A percentile compares a stretch with the other conserved stretches of the same genome.
Conservation (phyloP, 2,888 invertebrate genomes). For the Mellilla xanthometata region DNA sequence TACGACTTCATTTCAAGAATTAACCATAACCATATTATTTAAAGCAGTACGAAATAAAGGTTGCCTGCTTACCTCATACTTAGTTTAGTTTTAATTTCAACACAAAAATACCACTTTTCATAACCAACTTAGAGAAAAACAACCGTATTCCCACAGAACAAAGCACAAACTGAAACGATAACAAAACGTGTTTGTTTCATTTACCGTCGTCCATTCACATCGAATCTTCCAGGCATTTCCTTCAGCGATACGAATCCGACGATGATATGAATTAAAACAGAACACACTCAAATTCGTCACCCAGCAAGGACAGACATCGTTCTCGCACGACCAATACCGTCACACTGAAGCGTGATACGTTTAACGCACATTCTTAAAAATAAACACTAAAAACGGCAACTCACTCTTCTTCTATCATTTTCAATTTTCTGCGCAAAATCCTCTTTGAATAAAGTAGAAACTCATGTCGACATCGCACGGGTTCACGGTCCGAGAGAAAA, state of each 20-base stretch:
- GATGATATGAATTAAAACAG: background rate
- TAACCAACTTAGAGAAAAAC: too few species aligned
- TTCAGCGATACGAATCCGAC: background rate
- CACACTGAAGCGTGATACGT: background rate
- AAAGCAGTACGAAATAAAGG: too few species aligned
- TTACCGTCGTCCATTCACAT: conserved; percentile 17
- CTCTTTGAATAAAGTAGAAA: conserved; percentile 4
- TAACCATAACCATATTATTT: too few species aligned
- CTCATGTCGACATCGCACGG: conserved; percentile 21
- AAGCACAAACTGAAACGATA: too few species aligned
- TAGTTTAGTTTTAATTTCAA: too few species aligned
- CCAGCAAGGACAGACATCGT: background rate
- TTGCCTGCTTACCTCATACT: too few species aligned
- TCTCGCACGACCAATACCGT: background rate
- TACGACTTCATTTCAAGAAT: too few species aligned
- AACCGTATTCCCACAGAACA: too few species aligned
- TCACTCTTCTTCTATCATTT: conserved; percentile 31
- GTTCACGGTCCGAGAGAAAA: conserved; percentile 42
- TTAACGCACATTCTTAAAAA: too few species aligned
- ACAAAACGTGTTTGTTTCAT: background rate
- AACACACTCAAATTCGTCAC: background rate
- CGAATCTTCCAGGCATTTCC: conserved; percentile 16
- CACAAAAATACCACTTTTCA: too few species aligned
- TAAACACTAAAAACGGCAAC: conserved; percentile 17
- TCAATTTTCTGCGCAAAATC: background rate